Conservation (phyloP, 1,140 invertebrate genomes). For the Drosophila grimshawi region DNA sequence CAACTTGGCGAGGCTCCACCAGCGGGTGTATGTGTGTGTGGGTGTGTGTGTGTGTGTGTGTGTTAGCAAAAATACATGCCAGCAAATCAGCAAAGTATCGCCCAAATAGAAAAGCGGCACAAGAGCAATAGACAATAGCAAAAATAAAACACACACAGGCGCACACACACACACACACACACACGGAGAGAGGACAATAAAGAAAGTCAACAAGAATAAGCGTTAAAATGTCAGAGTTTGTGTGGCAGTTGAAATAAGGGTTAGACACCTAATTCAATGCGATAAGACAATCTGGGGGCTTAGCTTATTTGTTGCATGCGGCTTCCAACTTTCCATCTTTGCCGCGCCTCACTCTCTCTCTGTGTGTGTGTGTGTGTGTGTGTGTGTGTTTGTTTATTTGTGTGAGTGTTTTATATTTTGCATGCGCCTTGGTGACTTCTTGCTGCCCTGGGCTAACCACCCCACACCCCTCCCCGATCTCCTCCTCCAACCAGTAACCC, state of each 20-base stretch:
- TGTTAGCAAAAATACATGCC: slow-evolving; percentile 18
- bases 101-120: slow-evolving; percentile 27
- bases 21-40: too few relatives aligned
- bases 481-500: background rate
- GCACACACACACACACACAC: too few relatives aligned
- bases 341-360: background rate
- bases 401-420: slow-evolving; percentile 37
- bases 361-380: slow-evolving; percentile 11
- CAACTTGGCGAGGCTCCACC: slow-evolving; percentile 32
- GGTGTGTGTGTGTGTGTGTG: too few relatives aligned
- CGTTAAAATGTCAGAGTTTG: slow-evolving; percentile 57
- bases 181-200: background rate
- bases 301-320: slow-evolving; percentile 62
- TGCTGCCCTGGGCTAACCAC: slow-evolving; percentile 18
- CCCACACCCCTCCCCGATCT: too few relatives aligned
- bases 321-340: slow-evolving; percentile 16
- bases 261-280: slow-evolving; percentile 66
- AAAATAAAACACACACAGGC: background rate
- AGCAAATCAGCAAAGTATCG: slow-evolving; percentile 40
- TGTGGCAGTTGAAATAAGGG: slow-evolving; percentile 59
- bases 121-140: slow-evolving; percentile 16
- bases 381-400: background rate
- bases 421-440: slow-evolving; percentile 48
- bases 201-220: slow-evolving; percentile 29
- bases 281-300: slow-evolving; percentile 65